Percentiles rank a stretch among this genome's conserved stretches.
These are phyloP conservation scores for Thamnophis elegans DNA, from an alignment of 2,797 vertebrate genomes.

Conservation along the genomic window DNA sequence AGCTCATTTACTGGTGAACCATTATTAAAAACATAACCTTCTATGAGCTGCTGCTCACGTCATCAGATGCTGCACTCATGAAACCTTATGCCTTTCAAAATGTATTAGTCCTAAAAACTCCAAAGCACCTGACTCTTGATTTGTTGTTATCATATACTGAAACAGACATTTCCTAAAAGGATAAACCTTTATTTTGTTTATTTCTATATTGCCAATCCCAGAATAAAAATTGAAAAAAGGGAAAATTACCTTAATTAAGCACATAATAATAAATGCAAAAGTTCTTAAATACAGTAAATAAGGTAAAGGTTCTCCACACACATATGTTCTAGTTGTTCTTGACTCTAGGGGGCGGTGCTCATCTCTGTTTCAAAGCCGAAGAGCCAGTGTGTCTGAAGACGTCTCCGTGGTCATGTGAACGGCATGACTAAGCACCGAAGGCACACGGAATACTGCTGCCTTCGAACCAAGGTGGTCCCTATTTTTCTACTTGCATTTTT, in stretches of 20 bases:
- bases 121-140: neutral
- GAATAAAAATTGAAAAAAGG: neutral
- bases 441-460: too few relatives aligned
- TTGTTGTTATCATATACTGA: neutral
- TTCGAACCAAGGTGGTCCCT: too few relatives aligned
- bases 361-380: too few relatives aligned
- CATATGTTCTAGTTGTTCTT: too few relatives aligned
- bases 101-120: neutral
- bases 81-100: neutral
- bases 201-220: neutral
- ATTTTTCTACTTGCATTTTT: too few relatives aligned
- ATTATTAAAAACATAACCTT: neutral
- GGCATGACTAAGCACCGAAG: too few relatives aligned
- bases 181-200: neutral
- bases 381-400: too few relatives aligned
- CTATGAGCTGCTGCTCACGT: neutral
- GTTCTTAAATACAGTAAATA: neutral
- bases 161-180: neutral
- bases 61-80: neutral
- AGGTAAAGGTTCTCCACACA: too few relatives aligned
- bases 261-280: neutral
- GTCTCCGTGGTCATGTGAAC: too few relatives aligned
- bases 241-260: neutral
- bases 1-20: neutral
- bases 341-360: too few relatives aligned